Evolutionary conservation across 2,888 invertebrate species (phyloP).

Genomic region (Myathropa florea): DNA sequence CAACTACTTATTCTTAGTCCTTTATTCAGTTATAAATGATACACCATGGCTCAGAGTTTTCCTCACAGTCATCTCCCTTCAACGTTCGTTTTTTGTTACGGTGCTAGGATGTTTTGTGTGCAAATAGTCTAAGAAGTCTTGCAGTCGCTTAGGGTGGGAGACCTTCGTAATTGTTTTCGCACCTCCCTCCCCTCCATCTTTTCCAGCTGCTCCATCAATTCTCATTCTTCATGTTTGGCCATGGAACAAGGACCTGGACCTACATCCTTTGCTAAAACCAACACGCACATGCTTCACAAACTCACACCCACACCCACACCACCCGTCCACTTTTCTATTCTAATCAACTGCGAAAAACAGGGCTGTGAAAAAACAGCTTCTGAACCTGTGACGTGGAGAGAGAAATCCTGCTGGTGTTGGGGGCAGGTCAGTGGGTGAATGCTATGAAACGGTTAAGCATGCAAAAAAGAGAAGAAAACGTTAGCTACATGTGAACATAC

Average conservation of each 20-base stretch:
- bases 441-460: not conserved
- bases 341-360: slow-evolving; percentile 33
- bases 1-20: slow-evolving; percentile 39
- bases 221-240: not conserved
- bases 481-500: no score
- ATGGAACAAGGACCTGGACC: slow-evolving; percentile 3
- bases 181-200: not conserved
- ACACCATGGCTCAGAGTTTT: slow-evolving; percentile 2
- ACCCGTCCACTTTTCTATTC: slow-evolving; percentile 9
- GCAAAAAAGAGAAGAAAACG: not conserved
- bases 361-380: not conserved
- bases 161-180: slow-evolving; percentile 29
- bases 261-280: slow-evolving; percentile 11
- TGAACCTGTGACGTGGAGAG: not conserved
- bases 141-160: slow-evolving; percentile 2
- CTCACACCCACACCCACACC: not conserved
- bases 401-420: not conserved
- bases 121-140: slow-evolving; percentile 33
- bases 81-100: not conserved
- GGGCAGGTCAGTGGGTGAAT: slow-evolving; percentile 20
- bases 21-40: slow-evolving; percentile 46
- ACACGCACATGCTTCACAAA: not conserved
- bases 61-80: slow-evolving; percentile 4
- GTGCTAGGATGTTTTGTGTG: not conserved
- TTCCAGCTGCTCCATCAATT: not conserved